Evolutionary conservation across 2,113 vertebrate genomes (phyloP), one percentile per base, ranked within the genome.

Genomic region (Siphamia tubifer): DNA sequence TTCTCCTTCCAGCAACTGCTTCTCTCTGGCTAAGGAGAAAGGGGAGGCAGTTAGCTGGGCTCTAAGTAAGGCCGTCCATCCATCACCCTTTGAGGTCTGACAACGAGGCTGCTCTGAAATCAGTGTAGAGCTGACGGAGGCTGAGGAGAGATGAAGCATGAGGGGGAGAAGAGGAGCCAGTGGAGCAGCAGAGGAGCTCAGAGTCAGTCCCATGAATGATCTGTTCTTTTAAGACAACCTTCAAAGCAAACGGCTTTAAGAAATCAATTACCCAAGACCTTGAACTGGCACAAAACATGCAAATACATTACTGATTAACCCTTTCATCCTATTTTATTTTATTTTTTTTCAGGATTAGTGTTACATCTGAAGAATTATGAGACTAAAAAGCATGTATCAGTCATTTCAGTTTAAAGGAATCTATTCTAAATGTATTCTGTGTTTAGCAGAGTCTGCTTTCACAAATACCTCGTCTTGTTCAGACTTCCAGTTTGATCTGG

Each of bases 1-100:
- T 92, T 90, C 81, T 73, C 76, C 74, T 65, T 78, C 81, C 58
- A 61, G 74, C 25, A 52, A 55, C 80, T 68, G 74, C 78, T 85
- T 65, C 84, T 84, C 73, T 79, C 61, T 53, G 67, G 67, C 83
- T 77, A 68, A 83, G 70, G 73, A 81, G 75, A 78, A 79, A 65
- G 42, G 58, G 63, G 79, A 86, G 63, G 54, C 69, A 62, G 79
- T 87, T 78, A 85, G 77, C 67, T 32, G 52, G 52, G 64, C 71
- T 79, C 56, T 77, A 61, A 86, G 83, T 71, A 61, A 70, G 71
- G 68, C 74, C 23, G 30, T 83, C 79, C 77, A 84, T 87, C 89
- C 62, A 78, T 89, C 85, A 84, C 74, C 67, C 84, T 80, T 83
- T 84, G 63, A 77, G 76, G 60, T 64, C 39, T 56, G 70, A 68